These are phyloP conservation scores for Oreotrochilus melanogaster DNA, from an alignment of 2,113 vertebrate genomes.

Conservation along the genomic window DNA sequence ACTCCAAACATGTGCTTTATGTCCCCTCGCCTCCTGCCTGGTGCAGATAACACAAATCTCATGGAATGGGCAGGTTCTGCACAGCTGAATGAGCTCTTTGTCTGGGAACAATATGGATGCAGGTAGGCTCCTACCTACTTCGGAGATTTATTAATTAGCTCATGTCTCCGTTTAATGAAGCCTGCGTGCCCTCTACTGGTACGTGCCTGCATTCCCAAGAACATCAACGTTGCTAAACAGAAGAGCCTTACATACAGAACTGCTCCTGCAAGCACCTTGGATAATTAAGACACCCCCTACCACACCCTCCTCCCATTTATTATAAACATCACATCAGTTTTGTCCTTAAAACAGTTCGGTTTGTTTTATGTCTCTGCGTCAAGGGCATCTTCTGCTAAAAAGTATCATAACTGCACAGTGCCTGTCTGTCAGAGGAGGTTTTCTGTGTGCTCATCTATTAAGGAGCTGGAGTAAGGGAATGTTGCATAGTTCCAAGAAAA, in stretches of 20 bases:
- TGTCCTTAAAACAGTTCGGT: neutral
- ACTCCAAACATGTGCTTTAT: conserved; percentile 21
- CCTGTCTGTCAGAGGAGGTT: neutral
- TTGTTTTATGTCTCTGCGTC: neutral
- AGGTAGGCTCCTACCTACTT: conserved; percentile 18
- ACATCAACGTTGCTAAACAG: neutral
- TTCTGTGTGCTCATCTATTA: neutral
- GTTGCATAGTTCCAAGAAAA: neutral
- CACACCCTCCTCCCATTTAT: neutral
- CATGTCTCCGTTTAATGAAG: conserved; percentile 45
- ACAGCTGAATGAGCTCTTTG: neutral
- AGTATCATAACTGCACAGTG: neutral
- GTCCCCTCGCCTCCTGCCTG: conserved; percentile 36
- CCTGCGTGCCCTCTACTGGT: conserved; percentile 70
- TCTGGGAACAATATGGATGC: neutral
- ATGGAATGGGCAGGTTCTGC: neutral
- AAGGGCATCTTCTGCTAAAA: neutral
- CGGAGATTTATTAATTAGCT: conserved; percentile 44
- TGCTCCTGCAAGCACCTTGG: neutral
- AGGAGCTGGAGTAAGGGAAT: neutral
- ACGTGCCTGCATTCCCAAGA: neutral
- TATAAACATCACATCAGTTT: neutral
- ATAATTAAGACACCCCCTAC: neutral
- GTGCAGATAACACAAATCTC: neutral
- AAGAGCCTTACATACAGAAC: rapidly evolving